These are phyloP conservation scores for Polydrusus cervinus DNA, from an alignment of 2,888 invertebrate species.

Conservation along the genomic window DNA sequence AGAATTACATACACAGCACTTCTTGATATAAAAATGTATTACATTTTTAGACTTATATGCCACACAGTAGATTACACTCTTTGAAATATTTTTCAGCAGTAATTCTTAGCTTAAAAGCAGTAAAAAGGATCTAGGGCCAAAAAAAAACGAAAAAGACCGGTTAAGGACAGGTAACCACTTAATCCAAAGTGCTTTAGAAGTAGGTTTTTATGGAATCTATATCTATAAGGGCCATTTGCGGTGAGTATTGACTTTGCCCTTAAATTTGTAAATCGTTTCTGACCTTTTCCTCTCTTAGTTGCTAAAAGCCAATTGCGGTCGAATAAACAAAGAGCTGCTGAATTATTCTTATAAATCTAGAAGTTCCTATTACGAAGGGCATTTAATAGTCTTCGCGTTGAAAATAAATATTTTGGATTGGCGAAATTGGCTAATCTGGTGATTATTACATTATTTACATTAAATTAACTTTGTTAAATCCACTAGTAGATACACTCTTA, in stretches of 20 bases:
- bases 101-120: background rate
- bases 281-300: background rate
- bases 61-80: background rate
- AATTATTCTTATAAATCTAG: background rate
- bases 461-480: too few species aligned
- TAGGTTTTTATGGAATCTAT: conserved; percentile 7
- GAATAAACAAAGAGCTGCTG: conserved; percentile 1
- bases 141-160: background rate
- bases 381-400: too few species aligned
- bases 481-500: too few species aligned
- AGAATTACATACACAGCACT: too few species aligned
- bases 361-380: background rate
- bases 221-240: conserved; percentile 9
- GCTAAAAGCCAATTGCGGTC: conserved; percentile 4
- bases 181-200: conserved; percentile 2
- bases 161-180: conserved; percentile 15
- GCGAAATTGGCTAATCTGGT: too few species aligned
- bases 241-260: conserved; percentile 13
- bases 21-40: too few species aligned
- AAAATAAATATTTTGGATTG: too few species aligned
- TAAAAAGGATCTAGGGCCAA: background rate
- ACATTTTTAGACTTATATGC: too few species aligned
- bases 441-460: too few species aligned
- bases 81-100: background rate
- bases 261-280: conserved; percentile 15